Percentiles rank a stretch among this genome's conserved stretches.
These are phyloP conservation scores for Drosophila mulleri DNA, from an alignment of 2,888 invertebrate species.

Conservation along the genomic window DNA sequence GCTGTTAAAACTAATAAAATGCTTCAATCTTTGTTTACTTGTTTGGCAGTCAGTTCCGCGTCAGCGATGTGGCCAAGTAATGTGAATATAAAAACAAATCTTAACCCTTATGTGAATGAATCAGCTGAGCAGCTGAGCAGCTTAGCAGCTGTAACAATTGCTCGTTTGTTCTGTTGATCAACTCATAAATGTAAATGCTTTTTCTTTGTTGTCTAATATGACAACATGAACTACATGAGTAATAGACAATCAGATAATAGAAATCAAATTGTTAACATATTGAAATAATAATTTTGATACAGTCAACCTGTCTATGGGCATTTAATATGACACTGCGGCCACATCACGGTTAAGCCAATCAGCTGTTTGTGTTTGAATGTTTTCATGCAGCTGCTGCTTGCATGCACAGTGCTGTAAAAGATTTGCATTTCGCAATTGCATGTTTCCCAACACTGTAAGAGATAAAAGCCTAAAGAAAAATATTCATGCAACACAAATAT, in stretches of 20 bases:
- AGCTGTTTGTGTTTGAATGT: constrained; percentile 36
- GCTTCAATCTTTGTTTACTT: constrained; percentile 56
- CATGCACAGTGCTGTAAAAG: constrained; percentile 27
- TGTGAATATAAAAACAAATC: constrained; percentile 35
- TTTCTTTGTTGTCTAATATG: neutral
- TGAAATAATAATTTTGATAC: neutral
- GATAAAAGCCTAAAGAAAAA: constrained; percentile 43
- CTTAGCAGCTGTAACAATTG: neutral
- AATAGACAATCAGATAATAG: neutral
- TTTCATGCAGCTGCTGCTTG: constrained; percentile 35
- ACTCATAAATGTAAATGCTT: neutral
- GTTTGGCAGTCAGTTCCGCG: constrained; percentile 27
- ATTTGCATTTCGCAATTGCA: constrained; percentile 10
- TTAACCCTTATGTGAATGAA: constrained; percentile 41
- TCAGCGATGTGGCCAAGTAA: constrained; percentile 50
- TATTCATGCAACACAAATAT: constrained; percentile 44
- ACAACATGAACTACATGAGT: neutral
- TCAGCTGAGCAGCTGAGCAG: no score
- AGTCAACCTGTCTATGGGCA: neutral
- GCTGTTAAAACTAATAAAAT: constrained; percentile 13
- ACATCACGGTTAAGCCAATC: constrained; percentile 38
- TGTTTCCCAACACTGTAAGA: constrained; percentile 44
- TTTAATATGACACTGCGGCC: neutral
- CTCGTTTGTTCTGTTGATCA: neutral
- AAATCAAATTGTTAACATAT: neutral